Percentiles rank a stretch among this genome's conserved stretches.
Conservation (phyloP, 2,888 invertebrate genomes). For the Lepidochitona cinerea region DNA sequence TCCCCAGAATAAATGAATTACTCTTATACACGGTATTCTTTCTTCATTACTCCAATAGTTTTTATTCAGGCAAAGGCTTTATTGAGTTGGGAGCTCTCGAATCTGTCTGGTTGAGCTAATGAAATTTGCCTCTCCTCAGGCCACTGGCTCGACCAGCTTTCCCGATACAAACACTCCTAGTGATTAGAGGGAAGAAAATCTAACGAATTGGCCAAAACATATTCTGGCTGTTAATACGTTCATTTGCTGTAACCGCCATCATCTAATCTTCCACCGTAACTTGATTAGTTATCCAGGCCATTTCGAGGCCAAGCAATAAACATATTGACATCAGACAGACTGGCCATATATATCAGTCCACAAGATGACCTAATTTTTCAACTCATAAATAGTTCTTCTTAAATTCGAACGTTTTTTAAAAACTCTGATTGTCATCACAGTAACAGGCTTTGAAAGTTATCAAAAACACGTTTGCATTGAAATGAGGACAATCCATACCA, state of each 20-base stretch:
- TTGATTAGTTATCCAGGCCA: neutral
- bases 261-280: neutral
- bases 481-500: no score
- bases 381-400: no score
- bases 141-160: neutral
- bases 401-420: no score
- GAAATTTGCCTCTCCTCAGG: neutral
- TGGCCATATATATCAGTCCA: no score
- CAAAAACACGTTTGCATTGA: no score
- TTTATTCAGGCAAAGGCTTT: slow-evolving; percentile 6
- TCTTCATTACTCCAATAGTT: slow-evolving; percentile 10
- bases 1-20: slow-evolving; percentile 4
- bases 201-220: slow-evolving; percentile 3
- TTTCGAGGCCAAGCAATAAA: neutral
- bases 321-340: neutral
- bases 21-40: slow-evolving; percentile 7
- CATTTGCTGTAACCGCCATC: neutral
- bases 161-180: neutral
- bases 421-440: no score
- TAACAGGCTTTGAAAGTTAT: no score
- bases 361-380: no score
- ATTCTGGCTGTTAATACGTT: slow-evolving; percentile 2
- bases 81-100: slow-evolving; percentile 6
- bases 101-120: slow-evolving; percentile 4
- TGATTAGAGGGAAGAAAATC: slow-evolving; percentile 2